phyloP scores from a whole-genome alignment of 2,797 vertebrate genomes.

The Strix occidentalis region DNA sequence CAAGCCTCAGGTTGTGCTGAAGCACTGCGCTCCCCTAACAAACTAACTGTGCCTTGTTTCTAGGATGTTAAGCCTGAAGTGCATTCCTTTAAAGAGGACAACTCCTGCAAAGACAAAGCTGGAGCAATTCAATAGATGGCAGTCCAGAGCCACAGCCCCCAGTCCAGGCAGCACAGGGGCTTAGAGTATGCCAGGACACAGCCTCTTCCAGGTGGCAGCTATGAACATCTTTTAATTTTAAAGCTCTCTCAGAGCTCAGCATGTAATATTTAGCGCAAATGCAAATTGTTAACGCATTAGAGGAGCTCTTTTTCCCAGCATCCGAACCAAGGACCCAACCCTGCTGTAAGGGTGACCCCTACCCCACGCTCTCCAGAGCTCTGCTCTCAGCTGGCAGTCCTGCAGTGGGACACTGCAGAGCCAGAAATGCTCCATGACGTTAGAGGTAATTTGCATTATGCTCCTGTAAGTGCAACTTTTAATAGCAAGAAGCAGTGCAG shows the following conservation, averaged over 20 bases:
- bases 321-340: background rate
- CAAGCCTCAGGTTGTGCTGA: background rate
- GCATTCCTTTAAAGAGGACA: background rate
- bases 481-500: background rate
- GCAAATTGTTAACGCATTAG: background rate
- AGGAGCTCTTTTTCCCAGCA: background rate
- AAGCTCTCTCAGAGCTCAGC: background rate
- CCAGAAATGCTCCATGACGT: background rate
- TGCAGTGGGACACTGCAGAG: background rate
- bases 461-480: background rate
- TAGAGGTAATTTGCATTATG: background rate
- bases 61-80: background rate
- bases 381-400: background rate
- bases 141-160: background rate
- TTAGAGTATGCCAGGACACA: background rate
- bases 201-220: background rate
- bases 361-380: background rate
- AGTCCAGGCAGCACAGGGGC: background rate
- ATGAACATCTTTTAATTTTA: background rate
- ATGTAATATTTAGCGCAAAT: background rate
- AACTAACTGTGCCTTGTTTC: background rate
- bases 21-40: background rate
- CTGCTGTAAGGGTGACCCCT: background rate
- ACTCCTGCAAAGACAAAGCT: background rate
- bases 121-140: background rate